Base-by-base conservation (phyloP, 2,888 invertebrate species). In the Iphiclides podalirius region DNA sequence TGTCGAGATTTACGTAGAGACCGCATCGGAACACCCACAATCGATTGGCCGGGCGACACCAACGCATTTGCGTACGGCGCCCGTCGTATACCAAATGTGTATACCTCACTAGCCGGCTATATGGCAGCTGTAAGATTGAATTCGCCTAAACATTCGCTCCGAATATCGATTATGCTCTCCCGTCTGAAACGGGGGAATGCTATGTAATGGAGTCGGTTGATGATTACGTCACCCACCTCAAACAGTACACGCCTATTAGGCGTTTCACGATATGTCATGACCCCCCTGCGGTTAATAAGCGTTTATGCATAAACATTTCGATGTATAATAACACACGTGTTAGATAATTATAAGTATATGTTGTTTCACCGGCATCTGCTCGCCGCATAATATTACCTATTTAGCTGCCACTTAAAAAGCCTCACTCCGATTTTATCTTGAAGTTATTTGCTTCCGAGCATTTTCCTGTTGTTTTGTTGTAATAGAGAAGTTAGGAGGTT, bases 401-500 rank as follows among this genome's bases (percentile, higher is more conserved):
- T 34, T 37, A 45, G 15, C 43, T 13, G 39, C 49, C 33, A 47
- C 43, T 46, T 37, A 48, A 50, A 53, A 43, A 14, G 45, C 12
- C 40, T 55, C 56, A 33, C 44, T 44, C 49, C 31, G 16, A 39
- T 40, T 51, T 54, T 47, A 52, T 54, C 54, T 53, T 42, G 40
- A 52, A 52, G 55, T 50, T 41, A 47, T 65, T 66, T 64, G 63
- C 60, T 67, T 59, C 59, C 53, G 57, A 63, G 53, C 49, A 57
- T 63, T 69, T 67, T 59, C 51, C 56, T 56, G 51, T 61, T 64
- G 57, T 56, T 45, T 53, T 59, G 55, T 53, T 65, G 59, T 64
- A 64, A 61, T 56, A 60, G 59, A 65, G 63, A 67, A 68, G 63
- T 63, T 57, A 52, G 65, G 63, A 55, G 52, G 53, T 55, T 52